These are phyloP conservation scores for Esox lucius DNA, from an alignment of 2,797 vertebrate species.

Conservation along the genomic window DNA sequence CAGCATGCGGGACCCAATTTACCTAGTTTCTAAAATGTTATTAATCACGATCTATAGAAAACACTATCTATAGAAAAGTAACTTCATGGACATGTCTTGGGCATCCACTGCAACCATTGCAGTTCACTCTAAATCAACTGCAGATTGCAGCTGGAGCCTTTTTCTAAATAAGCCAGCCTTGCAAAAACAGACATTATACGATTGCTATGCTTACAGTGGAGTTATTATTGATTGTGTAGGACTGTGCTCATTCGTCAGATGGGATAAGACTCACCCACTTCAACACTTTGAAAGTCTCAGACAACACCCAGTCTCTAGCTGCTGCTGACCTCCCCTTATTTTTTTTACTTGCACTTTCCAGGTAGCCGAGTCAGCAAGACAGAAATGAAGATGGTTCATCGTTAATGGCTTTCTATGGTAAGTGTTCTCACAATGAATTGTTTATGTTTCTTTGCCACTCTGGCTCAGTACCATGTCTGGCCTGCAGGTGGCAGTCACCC, in stretches of 20 bases:
- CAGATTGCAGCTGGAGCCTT: too few relatives aligned
- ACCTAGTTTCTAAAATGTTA: too few relatives aligned
- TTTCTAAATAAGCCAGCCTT: neutral
- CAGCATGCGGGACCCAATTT: too few relatives aligned
- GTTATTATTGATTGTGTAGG: neutral
- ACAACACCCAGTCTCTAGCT: neutral
- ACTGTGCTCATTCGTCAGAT: neutral
- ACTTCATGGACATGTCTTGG: too few relatives aligned
- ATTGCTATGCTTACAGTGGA: neutral
- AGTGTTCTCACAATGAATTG: conserved; percentile 38
- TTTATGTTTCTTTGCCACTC: neutral
- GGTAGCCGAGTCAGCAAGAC: conserved; percentile 14
- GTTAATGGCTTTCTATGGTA: conserved; percentile 32
- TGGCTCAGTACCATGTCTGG: conserved; percentile 56
- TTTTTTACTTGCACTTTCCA: neutral
- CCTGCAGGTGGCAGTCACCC: conserved; percentile 73
- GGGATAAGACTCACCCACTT: neutral
- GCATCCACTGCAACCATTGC: too few relatives aligned
- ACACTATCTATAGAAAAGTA: too few relatives aligned
- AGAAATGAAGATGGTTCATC: conserved; percentile 5
- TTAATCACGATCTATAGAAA: too few relatives aligned
- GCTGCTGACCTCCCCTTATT: neutral
- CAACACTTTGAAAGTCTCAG: neutral
- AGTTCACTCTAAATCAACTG: too few relatives aligned
- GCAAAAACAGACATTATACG: neutral